A percentile compares a stretch with the other conserved stretches of the same genome.
These are phyloP conservation scores for Lysandra bellargus DNA, from an alignment of 2,888 invertebrate genomes.

Conservation along the genomic window DNA sequence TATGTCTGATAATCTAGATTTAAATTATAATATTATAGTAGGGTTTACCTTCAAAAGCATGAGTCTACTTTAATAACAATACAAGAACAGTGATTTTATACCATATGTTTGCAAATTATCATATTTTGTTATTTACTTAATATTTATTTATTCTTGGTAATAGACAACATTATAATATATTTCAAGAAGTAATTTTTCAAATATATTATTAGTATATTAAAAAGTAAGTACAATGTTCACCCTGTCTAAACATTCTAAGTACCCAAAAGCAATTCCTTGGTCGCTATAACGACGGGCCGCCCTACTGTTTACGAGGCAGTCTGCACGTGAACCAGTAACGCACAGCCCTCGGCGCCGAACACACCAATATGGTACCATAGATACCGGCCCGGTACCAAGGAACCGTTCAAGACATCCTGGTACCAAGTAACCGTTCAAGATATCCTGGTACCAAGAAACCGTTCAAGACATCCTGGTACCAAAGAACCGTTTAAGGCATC, in stretches of 20 bases:
- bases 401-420: neutral
- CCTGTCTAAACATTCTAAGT: conserved; percentile 62
- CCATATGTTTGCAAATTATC: too few species aligned
- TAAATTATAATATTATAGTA: too few species aligned
- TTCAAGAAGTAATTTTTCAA: too few species aligned
- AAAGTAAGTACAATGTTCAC: conserved; percentile 39
- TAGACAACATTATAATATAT: too few species aligned
- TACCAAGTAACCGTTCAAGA: neutral
- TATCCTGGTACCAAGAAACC: neutral
- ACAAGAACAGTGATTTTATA: too few species aligned
- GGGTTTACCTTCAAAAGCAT: too few species aligned
- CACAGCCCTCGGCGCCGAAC: conserved; percentile 74
- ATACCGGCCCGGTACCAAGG: neutral
- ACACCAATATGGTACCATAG: conserved; percentile 2
- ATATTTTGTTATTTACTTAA: too few species aligned
- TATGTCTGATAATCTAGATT: too few species aligned
- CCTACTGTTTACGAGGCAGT: conserved; percentile 78
- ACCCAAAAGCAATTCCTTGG: conserved; percentile 75
- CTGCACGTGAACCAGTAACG: conserved; percentile 78
- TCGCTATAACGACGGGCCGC: conserved; percentile 79
- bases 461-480: neutral
- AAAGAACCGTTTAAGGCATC: neutral
- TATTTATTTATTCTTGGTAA: too few species aligned
- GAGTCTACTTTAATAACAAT: too few species aligned
- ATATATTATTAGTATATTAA: too few species aligned